Percentiles rank a stretch among this genome's conserved stretches.
These are phyloP conservation scores for Sinocyclocheilus rhinocerous DNA, from an alignment of 2,113 vertebrate genomes.

Conservation along the genomic window DNA sequence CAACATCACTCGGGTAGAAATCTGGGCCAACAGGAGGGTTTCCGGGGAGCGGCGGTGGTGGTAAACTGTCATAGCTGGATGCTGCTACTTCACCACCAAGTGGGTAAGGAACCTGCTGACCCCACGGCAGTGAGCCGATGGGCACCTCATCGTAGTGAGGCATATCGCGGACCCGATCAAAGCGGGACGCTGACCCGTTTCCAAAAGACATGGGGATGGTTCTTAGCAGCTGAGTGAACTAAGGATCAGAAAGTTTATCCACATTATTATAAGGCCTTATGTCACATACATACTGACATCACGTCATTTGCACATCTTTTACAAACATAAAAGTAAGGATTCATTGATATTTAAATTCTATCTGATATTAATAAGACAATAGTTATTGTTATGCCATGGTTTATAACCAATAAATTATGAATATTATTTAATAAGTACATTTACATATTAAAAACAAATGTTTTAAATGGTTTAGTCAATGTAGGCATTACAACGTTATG, in stretches of 20 bases:
- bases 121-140: slow-evolving; percentile 56
- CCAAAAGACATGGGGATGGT: slow-evolving; percentile 65
- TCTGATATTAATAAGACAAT: too few relatives aligned
- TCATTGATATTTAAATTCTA: too few relatives aligned
- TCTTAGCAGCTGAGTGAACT: slow-evolving; percentile 5
- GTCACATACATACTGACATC: neutral
- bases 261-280: neutral
- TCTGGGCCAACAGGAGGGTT: slow-evolving; percentile 80
- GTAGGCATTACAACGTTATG: neutral
- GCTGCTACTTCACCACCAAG: slow-evolving; percentile 65
- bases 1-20: slow-evolving; percentile 66
- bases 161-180: slow-evolving; percentile 66
- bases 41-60: slow-evolving; percentile 84
- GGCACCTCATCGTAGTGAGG: slow-evolving; percentile 79
- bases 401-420: too few relatives aligned
- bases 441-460: neutral
- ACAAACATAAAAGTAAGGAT: too few relatives aligned
- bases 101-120: slow-evolving; percentile 53
- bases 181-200: slow-evolving; percentile 56
- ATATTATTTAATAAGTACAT: neutral
- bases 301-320: neutral
- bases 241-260: neutral
- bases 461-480: neutral
- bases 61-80: slow-evolving; percentile 74
- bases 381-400: too few relatives aligned